A percentile compares a stretch with the other conserved stretches of the same genome.
Conservation (phyloP, 2,113 vertebrate genomes). For the Entomyzon cyanotis region DNA sequence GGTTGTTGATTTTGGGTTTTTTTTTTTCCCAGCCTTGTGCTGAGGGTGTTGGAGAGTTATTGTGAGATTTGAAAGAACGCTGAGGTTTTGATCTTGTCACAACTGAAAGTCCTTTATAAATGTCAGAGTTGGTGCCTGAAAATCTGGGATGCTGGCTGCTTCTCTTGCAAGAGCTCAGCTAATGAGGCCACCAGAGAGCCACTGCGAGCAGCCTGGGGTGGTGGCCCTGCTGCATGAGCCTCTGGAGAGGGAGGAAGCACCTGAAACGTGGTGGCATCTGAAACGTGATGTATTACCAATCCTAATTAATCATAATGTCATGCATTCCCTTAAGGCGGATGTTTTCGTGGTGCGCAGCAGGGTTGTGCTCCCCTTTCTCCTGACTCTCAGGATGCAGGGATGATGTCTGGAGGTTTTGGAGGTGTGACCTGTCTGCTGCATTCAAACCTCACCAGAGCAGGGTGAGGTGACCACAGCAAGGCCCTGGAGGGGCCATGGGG, state of each 20-base stretch:
- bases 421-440: not conserved
- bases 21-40: not conserved
- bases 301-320: not conserved
- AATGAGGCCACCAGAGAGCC: conserved; percentile 79
- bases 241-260: not conserved
- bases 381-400: fast-evolving
- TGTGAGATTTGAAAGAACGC: conserved; percentile 73
- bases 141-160: conserved; percentile 60
- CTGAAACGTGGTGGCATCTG: not conserved
- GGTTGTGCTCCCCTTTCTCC: not conserved
- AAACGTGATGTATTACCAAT: no score
- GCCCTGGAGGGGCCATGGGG: not conserved
- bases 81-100: conserved; percentile 76
- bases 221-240: not conserved
- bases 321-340: not conserved
- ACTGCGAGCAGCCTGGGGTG: not conserved
- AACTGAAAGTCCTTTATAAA: conserved; percentile 65
- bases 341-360: not conserved
- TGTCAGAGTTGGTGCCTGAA: conserved; percentile 63
- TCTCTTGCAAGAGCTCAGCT: conserved; percentile 21
- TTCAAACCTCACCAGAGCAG: not conserved
- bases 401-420: not conserved
- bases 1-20: not conserved
- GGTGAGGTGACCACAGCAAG: not conserved
- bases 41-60: conserved; percentile 58